phyloP scores from a whole-genome alignment of 2,888 invertebrate genomes.

The Meghimatium bilineatum region DNA sequence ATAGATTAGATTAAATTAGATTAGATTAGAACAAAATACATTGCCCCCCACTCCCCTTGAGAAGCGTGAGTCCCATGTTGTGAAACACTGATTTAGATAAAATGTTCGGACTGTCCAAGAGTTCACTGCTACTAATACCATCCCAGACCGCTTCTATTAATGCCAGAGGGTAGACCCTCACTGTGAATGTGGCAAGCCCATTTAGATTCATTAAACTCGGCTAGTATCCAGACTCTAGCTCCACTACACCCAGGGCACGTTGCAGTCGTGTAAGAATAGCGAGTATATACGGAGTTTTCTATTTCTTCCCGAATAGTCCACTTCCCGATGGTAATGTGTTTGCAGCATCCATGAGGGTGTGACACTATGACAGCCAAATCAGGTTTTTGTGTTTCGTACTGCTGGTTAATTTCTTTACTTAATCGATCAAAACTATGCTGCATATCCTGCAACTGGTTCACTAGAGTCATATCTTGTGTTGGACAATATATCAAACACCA shows the following conservation, averaged over 20 bases:
- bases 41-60: too few relatives aligned
- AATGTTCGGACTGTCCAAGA: too few relatives aligned
- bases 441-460: not conserved
- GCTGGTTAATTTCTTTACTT: not conserved
- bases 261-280: not conserved
- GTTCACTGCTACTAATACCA: not conserved
- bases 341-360: conserved; percentile 8
- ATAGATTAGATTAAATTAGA: too few relatives aligned
- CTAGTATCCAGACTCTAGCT: conserved; percentile 1
- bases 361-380: not conserved
- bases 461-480: not conserved
- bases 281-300: not conserved
- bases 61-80: too few relatives aligned
- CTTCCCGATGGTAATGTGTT: not conserved
- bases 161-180: not conserved
- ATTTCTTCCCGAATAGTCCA: not conserved
- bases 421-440: not conserved
- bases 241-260: conserved; percentile 8
- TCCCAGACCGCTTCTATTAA: not conserved
- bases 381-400: not conserved
- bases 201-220: not conserved
- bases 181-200: not conserved
- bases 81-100: too few relatives aligned
- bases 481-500: conserved; percentile 17
- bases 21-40: too few relatives aligned